Conservation (phyloP, 2,113 vertebrate genomes). For the Cyprinodon brontotheroides region DNA sequence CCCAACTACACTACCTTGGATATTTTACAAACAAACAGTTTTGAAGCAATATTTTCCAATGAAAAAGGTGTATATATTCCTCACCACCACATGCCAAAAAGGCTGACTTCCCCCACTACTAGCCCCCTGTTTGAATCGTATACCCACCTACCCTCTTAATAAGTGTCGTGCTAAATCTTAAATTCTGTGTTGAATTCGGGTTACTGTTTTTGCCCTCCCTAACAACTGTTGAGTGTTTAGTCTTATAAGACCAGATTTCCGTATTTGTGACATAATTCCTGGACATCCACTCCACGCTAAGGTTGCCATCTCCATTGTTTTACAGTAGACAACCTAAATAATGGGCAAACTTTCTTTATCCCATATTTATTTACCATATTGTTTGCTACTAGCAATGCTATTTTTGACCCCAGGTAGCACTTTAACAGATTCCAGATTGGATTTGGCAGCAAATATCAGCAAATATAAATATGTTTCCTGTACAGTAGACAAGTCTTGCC, state of each 20-base stretch:
- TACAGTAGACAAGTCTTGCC: no score
- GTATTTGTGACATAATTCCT: background rate
- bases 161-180: constrained; percentile 23
- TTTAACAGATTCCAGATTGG: no score
- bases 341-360: no score
- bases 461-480: no score
- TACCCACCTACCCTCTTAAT: constrained; percentile 18
- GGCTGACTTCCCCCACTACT: background rate
- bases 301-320: no score
- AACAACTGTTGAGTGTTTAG: background rate
- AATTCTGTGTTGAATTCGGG: constrained; percentile 23
- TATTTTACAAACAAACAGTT: background rate
- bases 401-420: no score
- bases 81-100: no score
- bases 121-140: constrained; percentile 7
- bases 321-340: background rate
- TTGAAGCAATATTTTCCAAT: background rate
- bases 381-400: no score
- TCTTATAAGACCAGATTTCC: background rate
- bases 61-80: no score
- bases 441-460: no score
- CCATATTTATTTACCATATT: no score
- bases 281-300: no score
- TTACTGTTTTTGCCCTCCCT: constrained; percentile 24
- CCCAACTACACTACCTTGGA: background rate